Conservation (phyloP, 2,888 invertebrate genomes). For the Perithous albicinctus region DNA sequence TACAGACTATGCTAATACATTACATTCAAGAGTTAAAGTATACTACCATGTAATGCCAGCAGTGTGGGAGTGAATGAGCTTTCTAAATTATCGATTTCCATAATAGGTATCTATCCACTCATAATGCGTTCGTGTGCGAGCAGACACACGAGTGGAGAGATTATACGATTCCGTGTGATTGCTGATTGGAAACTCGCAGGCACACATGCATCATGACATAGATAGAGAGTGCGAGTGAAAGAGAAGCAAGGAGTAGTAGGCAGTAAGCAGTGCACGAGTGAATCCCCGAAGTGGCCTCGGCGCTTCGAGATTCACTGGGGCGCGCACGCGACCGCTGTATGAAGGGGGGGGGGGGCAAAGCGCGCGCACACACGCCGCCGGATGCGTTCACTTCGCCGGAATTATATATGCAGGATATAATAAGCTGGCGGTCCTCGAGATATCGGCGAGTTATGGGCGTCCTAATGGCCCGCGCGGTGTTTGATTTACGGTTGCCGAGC, state of each 20-base stretch:
- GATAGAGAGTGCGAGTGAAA: slow-evolving; percentile 38
- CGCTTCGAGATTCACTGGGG: slow-evolving; percentile 54
- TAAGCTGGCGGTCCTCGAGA: slow-evolving; percentile 84
- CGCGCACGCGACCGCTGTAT: slow-evolving; percentile 33
- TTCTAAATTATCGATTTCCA: slow-evolving; percentile 58
- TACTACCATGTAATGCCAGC: background rate
- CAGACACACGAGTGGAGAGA: slow-evolving; percentile 31
- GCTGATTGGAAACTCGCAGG: slow-evolving; percentile 64
- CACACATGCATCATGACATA: slow-evolving; percentile 52
- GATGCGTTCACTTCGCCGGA: slow-evolving; percentile 74
- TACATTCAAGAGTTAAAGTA: background rate
- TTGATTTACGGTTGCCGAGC: slow-evolving; percentile 80
- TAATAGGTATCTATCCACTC: slow-evolving; percentile 58
- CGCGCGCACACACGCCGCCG: slow-evolving; percentile 47
- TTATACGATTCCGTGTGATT: slow-evolving; percentile 61
- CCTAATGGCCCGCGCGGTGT: slow-evolving; percentile 82
- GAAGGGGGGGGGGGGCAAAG: background rate
- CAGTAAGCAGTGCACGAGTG: slow-evolving; percentile 41
- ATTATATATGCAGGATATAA: slow-evolving; percentile 84
- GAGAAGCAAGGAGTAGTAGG: slow-evolving; percentile 24
- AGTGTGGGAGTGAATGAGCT: slow-evolving; percentile 40
- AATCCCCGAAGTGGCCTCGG: slow-evolving; percentile 56
- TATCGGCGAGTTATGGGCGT: slow-evolving; percentile 84
- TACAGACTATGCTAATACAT: background rate
- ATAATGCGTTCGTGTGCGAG: slow-evolving; percentile 48